phyloP scores from a whole-genome alignment of 2,888 invertebrate genomes.

The Tachina grossa region DNA sequence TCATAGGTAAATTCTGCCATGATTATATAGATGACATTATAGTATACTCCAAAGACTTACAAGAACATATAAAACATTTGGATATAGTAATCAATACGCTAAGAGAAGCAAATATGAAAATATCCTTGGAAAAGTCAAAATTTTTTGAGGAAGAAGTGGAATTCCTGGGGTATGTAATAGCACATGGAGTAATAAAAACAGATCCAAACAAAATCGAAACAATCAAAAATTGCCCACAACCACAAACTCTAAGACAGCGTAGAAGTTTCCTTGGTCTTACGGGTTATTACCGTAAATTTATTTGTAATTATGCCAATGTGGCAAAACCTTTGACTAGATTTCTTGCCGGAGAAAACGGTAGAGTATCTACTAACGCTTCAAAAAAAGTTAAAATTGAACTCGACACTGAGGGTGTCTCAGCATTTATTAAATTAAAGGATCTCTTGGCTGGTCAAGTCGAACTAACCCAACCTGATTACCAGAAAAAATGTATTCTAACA shows the following conservation, averaged over 20 bases:
- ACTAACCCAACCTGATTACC: neutral
- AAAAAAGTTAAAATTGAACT: constrained; percentile 10
- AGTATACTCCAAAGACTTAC: neutral
- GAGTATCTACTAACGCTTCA: neutral
- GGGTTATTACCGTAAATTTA: constrained; percentile 1
- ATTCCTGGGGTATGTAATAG: constrained; percentile 19
- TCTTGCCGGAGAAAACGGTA: neutral
- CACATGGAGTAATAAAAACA: neutral
- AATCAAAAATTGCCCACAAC: constrained; percentile 18
- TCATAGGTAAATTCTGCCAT: neutral
- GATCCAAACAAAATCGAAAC: constrained; percentile 15
- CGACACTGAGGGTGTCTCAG: neutral
- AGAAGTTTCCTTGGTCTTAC: neutral
- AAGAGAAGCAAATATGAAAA: constrained; percentile 18
- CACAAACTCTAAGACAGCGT: constrained; percentile 7
- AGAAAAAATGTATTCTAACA: constrained; percentile 16
- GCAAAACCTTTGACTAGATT: constrained; percentile 1
- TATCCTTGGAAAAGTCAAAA: constrained; percentile 4
- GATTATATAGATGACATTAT: neutral
- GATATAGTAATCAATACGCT: neutral
- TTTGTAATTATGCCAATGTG: constrained; percentile 1
- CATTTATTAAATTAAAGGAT: constrained; percentile 16
- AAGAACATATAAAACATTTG: no score
- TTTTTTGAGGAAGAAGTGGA: constrained; percentile 15
- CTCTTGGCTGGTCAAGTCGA: constrained; percentile 7